These are phyloP conservation scores for Slavum lentiscoides DNA, from an alignment of 2,888 invertebrate genomes.

Conservation along the genomic window DNA sequence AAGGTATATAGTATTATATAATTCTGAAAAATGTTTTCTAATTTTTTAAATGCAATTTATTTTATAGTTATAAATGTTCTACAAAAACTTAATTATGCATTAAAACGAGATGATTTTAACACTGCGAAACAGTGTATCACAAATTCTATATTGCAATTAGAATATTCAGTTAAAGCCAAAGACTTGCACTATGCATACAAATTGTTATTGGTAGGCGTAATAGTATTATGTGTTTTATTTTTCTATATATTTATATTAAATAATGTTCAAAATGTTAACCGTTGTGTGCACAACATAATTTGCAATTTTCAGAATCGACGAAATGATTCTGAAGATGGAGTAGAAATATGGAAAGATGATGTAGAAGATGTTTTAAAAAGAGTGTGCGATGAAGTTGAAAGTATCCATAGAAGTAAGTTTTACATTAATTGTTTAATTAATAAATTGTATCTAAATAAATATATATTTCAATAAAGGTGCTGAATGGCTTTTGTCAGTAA, in stretches of 20 bases:
- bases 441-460: not conserved
- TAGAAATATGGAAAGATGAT: slow-evolving; percentile 51
- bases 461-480: slow-evolving; percentile 19
- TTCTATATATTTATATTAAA: not conserved
- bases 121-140: slow-evolving; percentile 36
- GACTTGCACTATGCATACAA: slow-evolving; percentile 45
- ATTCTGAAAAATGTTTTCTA: not conserved
- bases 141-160: slow-evolving; percentile 33
- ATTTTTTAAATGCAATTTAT: not conserved
- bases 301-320: slow-evolving; percentile 29
- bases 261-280: not conserved
- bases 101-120: slow-evolving; percentile 27
- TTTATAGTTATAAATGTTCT: slow-evolving; percentile 38
- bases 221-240: no score
- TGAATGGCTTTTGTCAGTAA: slow-evolving; percentile 47
- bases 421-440: not conserved
- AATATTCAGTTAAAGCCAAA: slow-evolving; percentile 42
- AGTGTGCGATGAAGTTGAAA: slow-evolving; percentile 47
- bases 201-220: slow-evolving; percentile 40
- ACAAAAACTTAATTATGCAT: slow-evolving; percentile 37
- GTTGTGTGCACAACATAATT: not conserved
- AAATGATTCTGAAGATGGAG: slow-evolving; percentile 41
- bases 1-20: not conserved
- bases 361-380: slow-evolving; percentile 50
- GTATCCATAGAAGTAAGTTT: slow-evolving; percentile 40